phyloP scores from a whole-genome alignment of 1,140 invertebrate species.

The Drosophila aff. region DNA sequence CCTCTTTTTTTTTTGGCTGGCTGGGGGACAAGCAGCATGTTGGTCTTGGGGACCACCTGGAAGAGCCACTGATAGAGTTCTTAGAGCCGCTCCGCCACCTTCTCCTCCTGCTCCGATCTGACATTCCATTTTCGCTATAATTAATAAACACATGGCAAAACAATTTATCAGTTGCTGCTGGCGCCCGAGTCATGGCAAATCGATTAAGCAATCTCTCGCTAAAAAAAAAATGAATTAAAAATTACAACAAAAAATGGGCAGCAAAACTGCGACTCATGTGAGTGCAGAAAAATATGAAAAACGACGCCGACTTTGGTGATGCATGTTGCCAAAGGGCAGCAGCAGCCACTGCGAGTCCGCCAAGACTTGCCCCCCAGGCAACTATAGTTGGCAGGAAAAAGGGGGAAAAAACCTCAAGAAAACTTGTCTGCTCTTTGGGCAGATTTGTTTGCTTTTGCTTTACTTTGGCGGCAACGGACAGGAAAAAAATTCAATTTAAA shows the following conservation, averaged over 20 bases:
- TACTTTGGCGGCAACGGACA: conserved; percentile 43
- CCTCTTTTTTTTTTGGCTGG: conserved; percentile 5
- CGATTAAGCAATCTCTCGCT: conserved; percentile 78
- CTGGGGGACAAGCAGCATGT: conserved; percentile 20
- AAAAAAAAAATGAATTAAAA: conserved; percentile 72
- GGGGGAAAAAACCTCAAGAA: conserved; percentile 29
- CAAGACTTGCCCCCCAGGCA: conserved; percentile 32
- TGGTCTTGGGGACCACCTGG: conserved; percentile 63
- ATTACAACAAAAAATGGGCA: conserved; percentile 41
- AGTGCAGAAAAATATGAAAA: conserved; percentile 73
- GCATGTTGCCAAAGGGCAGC: conserved; percentile 77
- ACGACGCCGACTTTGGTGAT: conserved; percentile 73
- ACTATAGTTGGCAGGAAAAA: conserved; percentile 6
- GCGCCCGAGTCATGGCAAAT: conserved; percentile 68
- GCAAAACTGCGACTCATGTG: conserved; percentile 56
- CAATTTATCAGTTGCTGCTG: conserved; percentile 74
- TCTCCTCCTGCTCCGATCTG: conserved; percentile 25
- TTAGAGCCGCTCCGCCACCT: conserved; percentile 9
- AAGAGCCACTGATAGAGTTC: conserved; percentile 54
- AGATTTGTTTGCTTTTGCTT: conserved; percentile 69
- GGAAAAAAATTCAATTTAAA: conserved; percentile 81
- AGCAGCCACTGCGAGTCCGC: conserved; percentile 35
- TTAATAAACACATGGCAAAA: conserved; percentile 81
- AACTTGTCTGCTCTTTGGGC: conserved; percentile 47
- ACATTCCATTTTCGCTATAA: conserved; percentile 76